These are phyloP conservation scores for Euzophera pinguis DNA, from an alignment of 2,888 invertebrate genomes.

Conservation along the genomic window DNA sequence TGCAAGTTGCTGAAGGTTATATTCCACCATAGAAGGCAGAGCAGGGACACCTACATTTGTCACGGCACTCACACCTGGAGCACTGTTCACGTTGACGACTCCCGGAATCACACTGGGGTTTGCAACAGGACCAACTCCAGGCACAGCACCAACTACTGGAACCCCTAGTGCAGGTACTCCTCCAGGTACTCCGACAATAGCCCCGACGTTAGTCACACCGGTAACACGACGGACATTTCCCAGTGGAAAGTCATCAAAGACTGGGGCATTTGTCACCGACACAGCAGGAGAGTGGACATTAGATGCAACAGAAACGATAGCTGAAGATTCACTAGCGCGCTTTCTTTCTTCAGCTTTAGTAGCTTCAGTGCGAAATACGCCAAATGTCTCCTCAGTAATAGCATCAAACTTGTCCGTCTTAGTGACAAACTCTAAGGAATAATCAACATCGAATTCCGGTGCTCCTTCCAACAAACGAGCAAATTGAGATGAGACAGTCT, in stretches of 20 bases:
- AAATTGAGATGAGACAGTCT: conserved; percentile 88
- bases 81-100: conserved; percentile 55
- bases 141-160: conserved; percentile 47
- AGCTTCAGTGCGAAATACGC: conserved; percentile 85
- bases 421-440: conserved; percentile 89
- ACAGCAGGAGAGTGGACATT: conserved; percentile 70
- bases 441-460: conserved; percentile 89
- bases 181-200: conserved; percentile 50
- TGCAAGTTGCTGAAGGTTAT: conserved; percentile 91
- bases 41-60: conserved; percentile 52
- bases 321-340: conserved; percentile 67
- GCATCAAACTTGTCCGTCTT: conserved; percentile 89
- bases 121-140: conserved; percentile 48
- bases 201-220: conserved; percentile 40
- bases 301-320: conserved; percentile 61
- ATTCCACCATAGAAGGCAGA: conserved; percentile 88
- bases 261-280: conserved; percentile 84
- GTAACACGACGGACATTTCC: conserved; percentile 74
- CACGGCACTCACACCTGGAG: conserved; percentile 47
- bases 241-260: conserved; percentile 86
- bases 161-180: conserved; percentile 43
- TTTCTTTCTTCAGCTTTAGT: conserved; percentile 78
- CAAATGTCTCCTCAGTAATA: conserved; percentile 85
- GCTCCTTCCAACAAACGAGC: conserved; percentile 88
- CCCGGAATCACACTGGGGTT: conserved; percentile 52